Evolutionary conservation across 2,888 invertebrate genomes (phyloP).

Genomic region (Tribolium freemani): DNA sequence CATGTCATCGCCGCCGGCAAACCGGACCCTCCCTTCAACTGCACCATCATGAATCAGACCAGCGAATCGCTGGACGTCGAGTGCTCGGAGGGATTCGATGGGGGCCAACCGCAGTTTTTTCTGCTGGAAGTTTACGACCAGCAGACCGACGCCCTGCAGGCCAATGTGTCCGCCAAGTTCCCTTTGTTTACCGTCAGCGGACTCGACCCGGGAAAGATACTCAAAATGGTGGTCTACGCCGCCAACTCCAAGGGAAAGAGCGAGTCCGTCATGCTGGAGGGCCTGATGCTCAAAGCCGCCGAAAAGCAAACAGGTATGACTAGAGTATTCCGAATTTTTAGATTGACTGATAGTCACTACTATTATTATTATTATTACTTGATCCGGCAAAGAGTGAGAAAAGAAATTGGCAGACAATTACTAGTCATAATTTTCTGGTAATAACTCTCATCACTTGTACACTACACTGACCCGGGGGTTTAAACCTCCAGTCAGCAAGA

Average conservation of each 20-base stretch:
- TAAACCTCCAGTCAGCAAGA: no score
- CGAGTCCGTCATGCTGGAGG: conserved; percentile 78
- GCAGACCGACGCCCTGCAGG: conserved; percentile 65
- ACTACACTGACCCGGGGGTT: no score
- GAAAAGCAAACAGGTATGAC: conserved; percentile 81
- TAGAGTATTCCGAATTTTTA: no score
- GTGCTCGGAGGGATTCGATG: conserved; percentile 82
- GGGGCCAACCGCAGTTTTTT: conserved; percentile 82
- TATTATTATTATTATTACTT: no score
- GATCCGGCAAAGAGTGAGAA: no score
- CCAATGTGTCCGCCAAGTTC: conserved; percentile 79
- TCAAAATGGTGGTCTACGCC: conserved; percentile 85
- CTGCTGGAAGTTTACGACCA: conserved; percentile 80
- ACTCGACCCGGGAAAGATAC: conserved; percentile 82
- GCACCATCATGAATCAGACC: conserved; percentile 83
- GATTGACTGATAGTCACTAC: no score
- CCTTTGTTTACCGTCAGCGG: conserved; percentile 84
- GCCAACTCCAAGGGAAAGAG: conserved; percentile 88
- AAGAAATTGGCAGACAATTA: no score
- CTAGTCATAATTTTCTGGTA: no score
- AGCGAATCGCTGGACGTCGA: conserved; percentile 82
- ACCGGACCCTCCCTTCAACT: conserved; percentile 84
- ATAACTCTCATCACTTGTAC: no score
- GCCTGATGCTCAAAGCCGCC: conserved; percentile 81
- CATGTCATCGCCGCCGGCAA: conserved; percentile 82